Conservation (phyloP, 1,140 invertebrate genomes). For the Lordiphosa mommai region DNA sequence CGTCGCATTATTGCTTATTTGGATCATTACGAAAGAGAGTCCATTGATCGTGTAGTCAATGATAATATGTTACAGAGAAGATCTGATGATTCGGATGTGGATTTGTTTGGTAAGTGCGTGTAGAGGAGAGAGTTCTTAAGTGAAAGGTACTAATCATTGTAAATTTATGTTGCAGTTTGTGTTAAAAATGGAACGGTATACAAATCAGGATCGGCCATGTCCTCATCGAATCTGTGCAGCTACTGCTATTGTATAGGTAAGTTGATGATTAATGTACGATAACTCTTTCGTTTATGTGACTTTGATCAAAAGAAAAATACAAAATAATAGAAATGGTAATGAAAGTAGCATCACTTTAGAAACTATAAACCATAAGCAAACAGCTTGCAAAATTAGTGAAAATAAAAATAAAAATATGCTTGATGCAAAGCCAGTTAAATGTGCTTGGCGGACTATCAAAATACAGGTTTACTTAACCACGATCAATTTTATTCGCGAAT, state of each 20-base stretch:
- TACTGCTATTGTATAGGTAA: conserved; percentile 91
- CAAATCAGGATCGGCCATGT: conserved; percentile 88
- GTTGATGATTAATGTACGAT: no score
- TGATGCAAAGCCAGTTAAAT: no score
- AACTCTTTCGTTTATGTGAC: no score
- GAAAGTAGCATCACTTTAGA: no score
- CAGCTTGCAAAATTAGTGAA: no score
- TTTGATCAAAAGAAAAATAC: no score
- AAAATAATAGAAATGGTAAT: no score
- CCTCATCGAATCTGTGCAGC: conserved; percentile 87
- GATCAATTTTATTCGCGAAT: no score
- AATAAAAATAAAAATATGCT: no score
- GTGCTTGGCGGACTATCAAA: no score
- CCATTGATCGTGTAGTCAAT: conserved; percentile 77
- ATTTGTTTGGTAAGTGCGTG: conserved; percentile 55
- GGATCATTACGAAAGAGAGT: conserved; percentile 75
- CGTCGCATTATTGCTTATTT: conserved; percentile 75
- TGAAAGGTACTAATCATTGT: neutral
- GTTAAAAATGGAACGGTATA: conserved; percentile 78
- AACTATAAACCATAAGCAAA: no score
- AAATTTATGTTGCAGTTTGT: conserved; percentile 48
- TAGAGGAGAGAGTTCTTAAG: neutral
- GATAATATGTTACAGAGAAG: conserved; percentile 72
- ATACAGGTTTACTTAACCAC: no score
- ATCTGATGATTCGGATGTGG: conserved; percentile 69